Base-by-base conservation (phyloP, 2,888 invertebrate species). In the Sesia bembeciformis region DNA sequence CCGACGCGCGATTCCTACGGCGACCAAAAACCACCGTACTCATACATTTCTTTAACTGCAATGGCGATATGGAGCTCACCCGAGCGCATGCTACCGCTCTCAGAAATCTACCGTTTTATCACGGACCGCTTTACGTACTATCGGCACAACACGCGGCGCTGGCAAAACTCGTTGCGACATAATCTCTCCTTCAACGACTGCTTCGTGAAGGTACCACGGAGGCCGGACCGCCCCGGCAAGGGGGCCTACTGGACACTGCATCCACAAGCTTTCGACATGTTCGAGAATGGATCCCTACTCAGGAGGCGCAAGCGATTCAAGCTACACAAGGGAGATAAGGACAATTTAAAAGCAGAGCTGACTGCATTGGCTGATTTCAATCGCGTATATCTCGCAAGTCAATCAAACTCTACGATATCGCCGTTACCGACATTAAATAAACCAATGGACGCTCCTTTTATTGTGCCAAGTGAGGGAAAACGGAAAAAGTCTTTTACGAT, bases 111-210 rank as follows among this genome's bases (percentile, higher is more conserved):
- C 75, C 80, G 96, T 78, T 98, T 96, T 90, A 97, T 97, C 85
- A 97, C 96, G 87, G 97, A 97, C 79, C 91, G 84, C 90, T 97
- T 96, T 82, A 96, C 96, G 53, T 96, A 96, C 84, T 96, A 97
- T 86, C 91, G 96, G 56, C 93, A 95, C 74, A 97, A 97, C 84
- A 96, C 96, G 40, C 96, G 96, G 84, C 91, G 96, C 62, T 94
- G 94, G 94, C 94, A 94, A 84, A 95, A 95, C 82, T 94, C 94
- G 5, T 85, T 94, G 78, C 90, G 98, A 55, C 98, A 98, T 90
- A 98, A 98, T 87, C 91, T 98, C 57, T 97, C 97, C 58, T 98
- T 98, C 91, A 98, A 98, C 87, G 98, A 98, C 89, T 98, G 98
- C 84, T 98, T 98, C 86, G 95, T 98, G 73, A 98, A 98, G 91